Evolutionary conservation across 2,888 invertebrate species (phyloP), one percentile per base, ranked within the genome.

Genomic region (Hypercompe scribonia): DNA sequence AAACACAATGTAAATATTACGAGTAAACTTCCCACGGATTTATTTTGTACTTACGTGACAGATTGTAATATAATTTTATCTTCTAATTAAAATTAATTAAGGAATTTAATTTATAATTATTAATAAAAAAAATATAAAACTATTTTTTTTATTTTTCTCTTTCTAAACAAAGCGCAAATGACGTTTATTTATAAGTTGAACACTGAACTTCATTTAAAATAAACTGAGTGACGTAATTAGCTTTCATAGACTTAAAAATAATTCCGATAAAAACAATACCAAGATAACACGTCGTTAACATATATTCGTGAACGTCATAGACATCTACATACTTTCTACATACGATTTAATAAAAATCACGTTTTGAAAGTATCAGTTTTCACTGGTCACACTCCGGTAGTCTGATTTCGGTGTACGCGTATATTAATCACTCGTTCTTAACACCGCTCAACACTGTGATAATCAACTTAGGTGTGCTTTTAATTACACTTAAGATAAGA

Each of bases 281-380:
- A 31, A 61, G 61, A 61, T 61, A 61, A 61, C 61, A 61, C 13
- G 5, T 61, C 1, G 31, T 61, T 31, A 31, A 61, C 61, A 31
- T 31, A 61, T 61, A 61, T 70, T 70, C 31, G 34, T 58, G 24
- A 71, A 58, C 50, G 65, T 65, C 61, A 42, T 21, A 66, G 11
- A 54, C n/a, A 72, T 69, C 68, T 61, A 24, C 68, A 70, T 39
- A 74, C 75, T 75, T 72, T 75, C 75, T 80, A 79, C 74, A 66
- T 68, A 71, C 63, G 68, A 65, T 74, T 65, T 69, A 63, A 46
- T 50, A 84, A 89, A 88, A 87, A 84, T 89, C 88, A 87, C 89
- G 89, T 87, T 90, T 90, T 89, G 93, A 93, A 93, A 92, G 92
- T 86, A 81, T 89, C 82, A 88, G 84, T 86, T 90, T 91, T 91